Base-by-base conservation (phyloP, 2,113 vertebrate species). In the Anoplopoma fimbria region DNA sequence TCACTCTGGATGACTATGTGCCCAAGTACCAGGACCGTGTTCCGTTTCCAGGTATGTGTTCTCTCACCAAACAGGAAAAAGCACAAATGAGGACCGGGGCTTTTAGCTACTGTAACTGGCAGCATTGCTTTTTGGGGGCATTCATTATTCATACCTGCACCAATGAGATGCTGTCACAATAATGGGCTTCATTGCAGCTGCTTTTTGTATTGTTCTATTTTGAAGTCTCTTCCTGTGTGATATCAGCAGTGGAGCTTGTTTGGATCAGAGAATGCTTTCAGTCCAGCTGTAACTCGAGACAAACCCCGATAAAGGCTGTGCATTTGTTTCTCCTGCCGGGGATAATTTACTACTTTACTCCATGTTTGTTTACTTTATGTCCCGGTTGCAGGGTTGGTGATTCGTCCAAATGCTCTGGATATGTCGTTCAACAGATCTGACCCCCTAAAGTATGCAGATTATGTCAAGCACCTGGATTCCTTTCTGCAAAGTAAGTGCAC, bases 21-120 rank as follows among this genome's bases (percentile, higher is more conserved):
- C 98, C 98, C 5, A 97, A 94, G 88, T 99, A 99, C 0, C 95
- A 93, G 31, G 98, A 99, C 94, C 96, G 97, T 29, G 97, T 99
- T 83, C 92, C 96, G 69, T 94, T 82, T 89, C 98, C 98, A 97
- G 98, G 98, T 99, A 93, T 95, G 84, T 80, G 81, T 62, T n/a
- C 85, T 61, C 6, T 49, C 38, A 17, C 15, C 36, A 47, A 34
- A 33, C 33, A 10, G 1, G 19, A n/a, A 14, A 47, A 17, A 17
- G 45, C 49, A 1, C 14, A 62, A 7, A 12, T n/a, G 7, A 15
- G 45, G 5, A 49, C 33, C 8, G 5, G 60, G 72, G 27, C 75
- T 86, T 65, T 70, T 23, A 65, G 51, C 14, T 65, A 17, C 64
- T 14, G 6, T 45, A 67, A 57, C 34, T 68, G 77, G 73, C 78